A percentile compares a stretch with the other conserved stretches of the same genome.
phyloP scores from a whole-genome alignment of 2,888 invertebrate species.

The Noctua pronuba region DNA sequence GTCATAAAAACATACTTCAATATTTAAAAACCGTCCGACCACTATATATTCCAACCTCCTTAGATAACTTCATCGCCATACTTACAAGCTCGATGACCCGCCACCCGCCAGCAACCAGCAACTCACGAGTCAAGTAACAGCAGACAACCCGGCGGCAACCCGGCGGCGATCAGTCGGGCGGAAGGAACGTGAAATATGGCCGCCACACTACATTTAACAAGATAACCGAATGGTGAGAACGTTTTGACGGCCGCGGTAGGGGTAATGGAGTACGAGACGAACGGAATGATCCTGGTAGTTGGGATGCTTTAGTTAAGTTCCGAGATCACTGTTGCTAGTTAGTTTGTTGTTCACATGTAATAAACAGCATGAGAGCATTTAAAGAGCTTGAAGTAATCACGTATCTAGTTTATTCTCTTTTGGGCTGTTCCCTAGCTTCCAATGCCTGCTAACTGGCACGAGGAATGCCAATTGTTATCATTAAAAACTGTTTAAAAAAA shows the following conservation, averaged over 20 bases:
- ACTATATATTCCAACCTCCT: background rate
- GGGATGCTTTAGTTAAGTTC: slow-evolving; percentile 5
- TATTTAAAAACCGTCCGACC: background rate
- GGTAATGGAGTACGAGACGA: slow-evolving; percentile 50
- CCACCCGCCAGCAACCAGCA: slow-evolving; percentile 15
- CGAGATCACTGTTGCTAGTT: background rate
- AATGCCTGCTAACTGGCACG: background rate
- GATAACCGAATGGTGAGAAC: slow-evolving; percentile 71
- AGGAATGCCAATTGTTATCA: background rate
- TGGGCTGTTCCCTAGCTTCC: background rate
- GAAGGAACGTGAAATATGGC: slow-evolving; percentile 73
- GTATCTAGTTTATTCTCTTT: background rate
- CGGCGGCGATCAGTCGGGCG: slow-evolving; percentile 68
- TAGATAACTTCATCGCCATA: slow-evolving; percentile 49
- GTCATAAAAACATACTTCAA: background rate
- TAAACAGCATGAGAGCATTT: background rate
- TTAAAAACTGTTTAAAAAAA: background rate
- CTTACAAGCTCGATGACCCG: slow-evolving; percentile 51
- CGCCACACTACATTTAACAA: slow-evolving; percentile 69
- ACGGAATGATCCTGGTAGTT: slow-evolving; percentile 27
- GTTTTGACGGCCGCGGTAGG: slow-evolving; percentile 65
- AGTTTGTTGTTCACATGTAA: background rate
- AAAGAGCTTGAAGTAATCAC: background rate
- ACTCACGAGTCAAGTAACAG: slow-evolving; percentile 62
- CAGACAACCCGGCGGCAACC: slow-evolving; percentile 63